phyloP scores from a whole-genome alignment of 2,113 vertebrate genomes.

The Phaethornis superciliosus region DNA sequence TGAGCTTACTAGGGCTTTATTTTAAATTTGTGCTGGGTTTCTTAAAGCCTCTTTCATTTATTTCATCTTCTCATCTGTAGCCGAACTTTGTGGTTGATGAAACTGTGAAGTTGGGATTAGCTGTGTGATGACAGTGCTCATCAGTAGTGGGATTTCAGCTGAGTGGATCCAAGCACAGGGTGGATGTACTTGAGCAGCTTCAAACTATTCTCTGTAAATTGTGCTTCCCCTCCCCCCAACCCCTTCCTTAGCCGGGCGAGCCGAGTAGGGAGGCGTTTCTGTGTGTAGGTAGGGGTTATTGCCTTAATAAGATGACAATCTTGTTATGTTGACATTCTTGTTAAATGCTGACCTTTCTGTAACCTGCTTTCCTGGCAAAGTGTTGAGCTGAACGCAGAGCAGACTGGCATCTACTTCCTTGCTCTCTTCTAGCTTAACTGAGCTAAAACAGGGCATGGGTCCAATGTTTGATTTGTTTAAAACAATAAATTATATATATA shows the following conservation, averaged over 20 bases:
- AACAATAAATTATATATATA: too few species aligned
- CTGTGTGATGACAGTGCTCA: rapidly evolving
- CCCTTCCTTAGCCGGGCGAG: not conserved
- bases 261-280: not conserved
- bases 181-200: rapidly evolving
- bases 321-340: not conserved
- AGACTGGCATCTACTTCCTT: not conserved
- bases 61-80: not conserved
- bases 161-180: not conserved
- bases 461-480: not conserved
- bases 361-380: not conserved
- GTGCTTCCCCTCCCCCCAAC: not conserved
- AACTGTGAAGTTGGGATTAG: not conserved
- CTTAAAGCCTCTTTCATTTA: not conserved
- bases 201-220: not conserved
- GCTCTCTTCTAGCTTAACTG: not conserved
- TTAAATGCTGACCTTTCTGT: conserved; percentile 15
- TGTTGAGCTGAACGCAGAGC: not conserved
- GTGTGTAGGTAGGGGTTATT: not conserved
- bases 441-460: not conserved
- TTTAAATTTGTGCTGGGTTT: not conserved
- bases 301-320: not conserved
- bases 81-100: not conserved
- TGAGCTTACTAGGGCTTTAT: not conserved
- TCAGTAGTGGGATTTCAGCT: not conserved